Evolutionary conservation across 2,113 vertebrate species (phyloP).

Genomic region (Rhea pennata): DNA sequence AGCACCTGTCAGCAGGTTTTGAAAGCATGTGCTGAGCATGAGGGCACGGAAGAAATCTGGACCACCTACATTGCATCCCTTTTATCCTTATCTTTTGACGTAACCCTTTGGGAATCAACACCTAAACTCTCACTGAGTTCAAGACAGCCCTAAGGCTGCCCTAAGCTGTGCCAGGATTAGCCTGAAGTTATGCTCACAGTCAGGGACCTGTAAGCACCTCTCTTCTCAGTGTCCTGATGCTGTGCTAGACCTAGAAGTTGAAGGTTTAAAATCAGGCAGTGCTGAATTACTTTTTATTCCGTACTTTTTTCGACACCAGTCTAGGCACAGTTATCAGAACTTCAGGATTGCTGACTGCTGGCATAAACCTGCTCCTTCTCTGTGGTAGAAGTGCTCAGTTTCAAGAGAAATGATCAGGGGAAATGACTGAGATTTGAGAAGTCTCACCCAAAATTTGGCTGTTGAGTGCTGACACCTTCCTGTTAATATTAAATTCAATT

Average conservation of each 20-base stretch:
- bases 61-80: neutral
- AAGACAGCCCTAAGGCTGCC: neutral
- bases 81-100: neutral
- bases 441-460: neutral
- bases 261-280: neutral
- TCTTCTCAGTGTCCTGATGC: neutral
- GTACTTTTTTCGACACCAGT: neutral
- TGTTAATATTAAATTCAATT: neutral
- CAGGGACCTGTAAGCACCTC: neutral
- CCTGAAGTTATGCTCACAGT: neutral
- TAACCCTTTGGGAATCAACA: neutral
- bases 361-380: neutral
- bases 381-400: neutral
- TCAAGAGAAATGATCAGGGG: neutral
- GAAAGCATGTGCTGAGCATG: neutral
- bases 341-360: neutral
- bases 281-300: neutral
- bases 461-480: neutral
- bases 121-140: neutral
- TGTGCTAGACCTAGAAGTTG: neutral
- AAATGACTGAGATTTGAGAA: neutral
- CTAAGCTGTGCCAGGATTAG: neutral
- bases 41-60: neutral
- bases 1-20: neutral
- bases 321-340: neutral